Evolutionary conservation across 2,888 invertebrate genomes (phyloP).

Genomic region (Netelia inedita): DNA sequence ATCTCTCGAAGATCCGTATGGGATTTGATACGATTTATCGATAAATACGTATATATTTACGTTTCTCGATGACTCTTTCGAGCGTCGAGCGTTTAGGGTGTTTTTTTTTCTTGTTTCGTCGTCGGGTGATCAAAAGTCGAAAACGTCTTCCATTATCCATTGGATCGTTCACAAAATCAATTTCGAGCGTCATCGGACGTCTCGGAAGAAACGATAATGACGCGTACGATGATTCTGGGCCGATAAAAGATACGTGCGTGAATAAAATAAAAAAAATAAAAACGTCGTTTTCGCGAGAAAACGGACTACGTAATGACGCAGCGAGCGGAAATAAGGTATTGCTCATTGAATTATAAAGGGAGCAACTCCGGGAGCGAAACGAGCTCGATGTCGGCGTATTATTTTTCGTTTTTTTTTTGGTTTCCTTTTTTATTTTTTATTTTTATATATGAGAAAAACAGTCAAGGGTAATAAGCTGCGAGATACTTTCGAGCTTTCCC

Average conservation of each 20-base stretch:
- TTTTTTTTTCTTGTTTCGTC: not conserved
- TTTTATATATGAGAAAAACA: conserved; percentile 58
- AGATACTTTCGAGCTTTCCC: conserved; percentile 49
- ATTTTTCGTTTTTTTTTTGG: no score
- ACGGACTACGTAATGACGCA: no score
- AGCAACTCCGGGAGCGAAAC: not conserved
- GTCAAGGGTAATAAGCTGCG: conserved; percentile 66
- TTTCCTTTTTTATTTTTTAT: conserved; percentile 13
- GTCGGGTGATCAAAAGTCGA: not conserved
- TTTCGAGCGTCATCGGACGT: conserved; percentile 4
- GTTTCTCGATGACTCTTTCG: not conserved
- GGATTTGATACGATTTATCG: not conserved
- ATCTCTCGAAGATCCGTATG: conserved; percentile 19
- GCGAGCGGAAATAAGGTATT: no score
- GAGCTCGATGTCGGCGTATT: not conserved
- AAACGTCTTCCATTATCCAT: no score
- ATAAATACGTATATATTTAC: not conserved
- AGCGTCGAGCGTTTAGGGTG: not conserved
- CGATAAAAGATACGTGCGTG: not conserved
- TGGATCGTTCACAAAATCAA: no score
- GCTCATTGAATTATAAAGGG: conserved; percentile 7
- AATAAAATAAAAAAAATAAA: not conserved
- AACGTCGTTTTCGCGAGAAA: conserved; percentile 6
- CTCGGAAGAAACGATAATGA: conserved; percentile 37
- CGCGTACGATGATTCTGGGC: no score